Conservation (phyloP, 2,113 vertebrate species). For the Caranx melampygus region DNA sequence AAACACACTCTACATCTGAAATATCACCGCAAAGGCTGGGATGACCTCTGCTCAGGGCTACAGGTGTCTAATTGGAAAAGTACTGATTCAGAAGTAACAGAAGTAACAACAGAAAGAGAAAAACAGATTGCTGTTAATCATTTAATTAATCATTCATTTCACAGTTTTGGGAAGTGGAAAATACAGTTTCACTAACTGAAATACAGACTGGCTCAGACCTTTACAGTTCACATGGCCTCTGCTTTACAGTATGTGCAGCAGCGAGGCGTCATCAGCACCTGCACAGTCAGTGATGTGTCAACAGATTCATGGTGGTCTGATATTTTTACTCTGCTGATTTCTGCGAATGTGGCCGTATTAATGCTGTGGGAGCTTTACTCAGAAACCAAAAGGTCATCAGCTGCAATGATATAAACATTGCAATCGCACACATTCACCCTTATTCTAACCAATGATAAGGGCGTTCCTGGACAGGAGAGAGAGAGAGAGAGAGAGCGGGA, state of each 20-base stretch:
- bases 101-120: too few relatives aligned
- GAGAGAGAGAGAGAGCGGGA: too few relatives aligned
- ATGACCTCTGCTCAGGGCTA: neutral
- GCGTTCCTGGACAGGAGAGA: too few relatives aligned
- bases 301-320: slow-evolving; percentile 60
- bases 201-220: neutral
- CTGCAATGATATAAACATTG: slow-evolving; percentile 56
- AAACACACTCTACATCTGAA: neutral
- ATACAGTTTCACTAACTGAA: too few relatives aligned
- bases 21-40: neutral
- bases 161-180: too few relatives aligned
- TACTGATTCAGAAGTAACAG: too few relatives aligned
- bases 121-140: too few relatives aligned
- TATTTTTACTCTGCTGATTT: slow-evolving; percentile 48
- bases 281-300: slow-evolving; percentile 54
- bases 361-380: slow-evolving; percentile 47
- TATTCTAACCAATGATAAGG: neutral
- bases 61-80: too few relatives aligned
- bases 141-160: too few relatives aligned
- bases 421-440: neutral
- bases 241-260: neutral
- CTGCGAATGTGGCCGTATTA: slow-evolving; percentile 23
- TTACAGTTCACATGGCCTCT: neutral
- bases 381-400: slow-evolving; percentile 57
- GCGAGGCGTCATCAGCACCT: neutral